phyloP scores from a whole-genome alignment of 1,140 invertebrate genomes.

The Coenobita brevimanus region DNA sequence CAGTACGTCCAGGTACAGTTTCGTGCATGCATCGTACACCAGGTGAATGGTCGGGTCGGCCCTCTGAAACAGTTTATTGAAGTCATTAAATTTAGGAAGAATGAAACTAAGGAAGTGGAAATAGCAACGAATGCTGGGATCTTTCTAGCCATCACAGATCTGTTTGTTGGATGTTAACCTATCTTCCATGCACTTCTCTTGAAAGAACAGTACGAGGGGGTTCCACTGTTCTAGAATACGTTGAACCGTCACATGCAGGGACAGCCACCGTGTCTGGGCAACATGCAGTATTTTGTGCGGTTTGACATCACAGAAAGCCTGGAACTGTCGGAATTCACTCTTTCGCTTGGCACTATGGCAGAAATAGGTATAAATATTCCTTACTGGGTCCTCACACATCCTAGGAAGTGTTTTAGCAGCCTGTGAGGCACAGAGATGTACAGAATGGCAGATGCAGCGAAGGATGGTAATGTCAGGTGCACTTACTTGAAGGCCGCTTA shows the following conservation, averaged over 20 bases:
- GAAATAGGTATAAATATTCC: constrained; percentile 18
- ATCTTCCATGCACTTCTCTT: neutral
- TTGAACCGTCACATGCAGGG: neutral
- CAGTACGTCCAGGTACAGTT: neutral
- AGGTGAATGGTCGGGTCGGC: constrained; percentile 3
- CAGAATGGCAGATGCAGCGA: constrained; percentile 6
- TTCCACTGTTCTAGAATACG: neutral
- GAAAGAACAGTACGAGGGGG: constrained; percentile 5
- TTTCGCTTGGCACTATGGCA: constrained; percentile 14
- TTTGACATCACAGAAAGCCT: constrained; percentile 27
- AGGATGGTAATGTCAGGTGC: constrained; percentile 10
- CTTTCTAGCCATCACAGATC: neutral
- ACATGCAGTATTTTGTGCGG: constrained; percentile 23
- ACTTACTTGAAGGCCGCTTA: neutral
- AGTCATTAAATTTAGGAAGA: constrained; percentile 4
- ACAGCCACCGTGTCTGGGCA: constrained; percentile 16
- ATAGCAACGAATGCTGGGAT: neutral
- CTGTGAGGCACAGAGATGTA: neutral
- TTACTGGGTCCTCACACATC: constrained; percentile 2
- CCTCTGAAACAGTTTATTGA: constrained; percentile 18
- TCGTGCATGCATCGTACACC: neutral
- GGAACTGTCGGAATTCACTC: constrained; percentile 14
- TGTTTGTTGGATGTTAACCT: neutral
- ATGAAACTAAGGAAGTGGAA: constrained; percentile 16
- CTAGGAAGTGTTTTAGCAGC: constrained; percentile 5